A percentile compares a stretch with the other conserved stretches of the same genome.
These are phyloP conservation scores for Plebejus melissa DNA, from an alignment of 2,888 invertebrate species.

Conservation along the genomic window DNA sequence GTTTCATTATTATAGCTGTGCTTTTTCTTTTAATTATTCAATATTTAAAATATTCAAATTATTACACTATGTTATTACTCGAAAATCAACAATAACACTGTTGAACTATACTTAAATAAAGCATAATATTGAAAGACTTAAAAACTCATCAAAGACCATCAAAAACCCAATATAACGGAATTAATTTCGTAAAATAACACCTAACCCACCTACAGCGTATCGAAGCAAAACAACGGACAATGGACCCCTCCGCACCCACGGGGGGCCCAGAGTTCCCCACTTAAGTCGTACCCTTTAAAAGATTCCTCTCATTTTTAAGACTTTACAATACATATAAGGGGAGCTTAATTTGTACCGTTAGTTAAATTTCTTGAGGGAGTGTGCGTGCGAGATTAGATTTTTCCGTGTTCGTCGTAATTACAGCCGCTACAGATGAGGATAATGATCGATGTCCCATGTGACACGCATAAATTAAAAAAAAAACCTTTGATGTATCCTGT, in stretches of 20 bases:
- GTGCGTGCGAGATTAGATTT: conserved; percentile 67
- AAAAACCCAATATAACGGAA: conserved; percentile 41
- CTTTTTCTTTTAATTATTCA: too few relatives aligned
- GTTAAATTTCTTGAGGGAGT: conserved; percentile 45
- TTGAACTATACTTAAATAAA: not conserved
- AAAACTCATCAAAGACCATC: conserved; percentile 25
- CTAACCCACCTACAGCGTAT: conserved; percentile 69
- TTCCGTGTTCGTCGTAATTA: conserved; percentile 75
- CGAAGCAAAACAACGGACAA: conserved; percentile 74
- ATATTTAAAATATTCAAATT: not conserved
- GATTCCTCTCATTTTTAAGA: conserved; percentile 79
- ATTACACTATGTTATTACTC: not conserved
- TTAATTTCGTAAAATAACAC: conserved; percentile 61
- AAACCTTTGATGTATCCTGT: not conserved
- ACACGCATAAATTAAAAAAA: conserved; percentile 10
- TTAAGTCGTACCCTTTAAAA: conserved; percentile 78
- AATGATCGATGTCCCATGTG: conserved; percentile 44
- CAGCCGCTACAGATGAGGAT: conserved; percentile 47
- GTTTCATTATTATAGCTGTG: too few relatives aligned
- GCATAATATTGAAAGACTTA: conserved; percentile 1
- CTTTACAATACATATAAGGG: conserved; percentile 72
- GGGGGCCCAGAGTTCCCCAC: conserved; percentile 51
- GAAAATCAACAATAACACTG: not conserved
- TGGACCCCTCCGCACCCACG: conserved; percentile 65
- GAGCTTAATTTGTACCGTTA: conserved; percentile 64